Evolutionary conservation across 2,888 invertebrate species (phyloP).

Genomic region (Napeogenes sylphis): DNA sequence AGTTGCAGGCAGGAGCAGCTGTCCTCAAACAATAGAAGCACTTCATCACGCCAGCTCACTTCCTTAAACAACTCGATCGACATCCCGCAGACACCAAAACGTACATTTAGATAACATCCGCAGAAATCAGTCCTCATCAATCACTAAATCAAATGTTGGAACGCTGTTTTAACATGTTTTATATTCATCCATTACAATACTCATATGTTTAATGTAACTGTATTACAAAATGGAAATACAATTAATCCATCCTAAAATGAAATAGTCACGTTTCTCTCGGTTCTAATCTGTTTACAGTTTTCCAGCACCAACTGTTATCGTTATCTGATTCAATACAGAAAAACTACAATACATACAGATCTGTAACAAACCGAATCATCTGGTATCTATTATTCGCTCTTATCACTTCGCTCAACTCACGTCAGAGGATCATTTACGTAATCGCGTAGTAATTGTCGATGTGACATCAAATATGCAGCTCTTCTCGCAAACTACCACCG

Average conservation of each 20-base stretch:
- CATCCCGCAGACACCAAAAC: not conserved
- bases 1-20: slow-evolving; percentile 3
- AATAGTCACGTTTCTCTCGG: slow-evolving; percentile 2
- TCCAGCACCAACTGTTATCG: no score
- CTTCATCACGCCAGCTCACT: not conserved
- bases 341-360: no score
- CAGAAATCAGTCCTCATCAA: no score
- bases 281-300: not conserved
- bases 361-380: no score
- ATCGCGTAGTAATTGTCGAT: slow-evolving; percentile 56
- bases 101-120: not conserved
- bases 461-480: slow-evolving; percentile 69
- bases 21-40: slow-evolving; percentile 7
- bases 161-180: not conserved
- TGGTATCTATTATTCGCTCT: no score
- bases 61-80: not conserved
- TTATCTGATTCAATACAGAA: no score
- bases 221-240: not conserved
- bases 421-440: slow-evolving; percentile 48
- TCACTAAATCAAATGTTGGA: no score
- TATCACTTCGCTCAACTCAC: no score
- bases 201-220: not conserved
- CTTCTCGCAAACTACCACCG: slow-evolving; percentile 40
- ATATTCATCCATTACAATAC: not conserved
- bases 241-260: not conserved